Base-by-base conservation (phyloP, 2,888 invertebrate species). In the Apamea sordens region DNA sequence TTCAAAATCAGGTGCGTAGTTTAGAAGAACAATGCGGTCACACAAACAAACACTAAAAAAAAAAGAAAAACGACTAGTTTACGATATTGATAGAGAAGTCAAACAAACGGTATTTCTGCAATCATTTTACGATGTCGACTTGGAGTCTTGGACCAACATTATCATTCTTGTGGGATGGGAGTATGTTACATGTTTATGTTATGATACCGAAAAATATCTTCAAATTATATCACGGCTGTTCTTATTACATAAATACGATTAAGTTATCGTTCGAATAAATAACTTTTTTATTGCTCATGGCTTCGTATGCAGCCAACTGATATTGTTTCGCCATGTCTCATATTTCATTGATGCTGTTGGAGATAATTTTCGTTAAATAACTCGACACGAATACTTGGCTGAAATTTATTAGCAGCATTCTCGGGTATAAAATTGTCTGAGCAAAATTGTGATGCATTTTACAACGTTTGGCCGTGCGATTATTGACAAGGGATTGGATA, bases 351-450 rank as follows among this genome's bases (percentile, higher is more conserved):
- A 77, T 79, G 80, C 72, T 76, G 76, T 59, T 64, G 74, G 65
- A 85, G 80, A 87, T 87, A 83, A 77, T 79, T 89, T 84, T 78
- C 78, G 70, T 76, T 85, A 77, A 74, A 80, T 78, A 65, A 83
- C 68, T 76, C 80, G 81, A 80, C 80, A 80, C 78, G 74, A 82
- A 87, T 81, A 84, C 86, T 85, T 82, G 82, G 78, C 78, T 76
- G 67, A 63, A 77, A 73, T 68, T 82, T 76, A 83, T 73, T 73
- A 56, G 47, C 63, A 65, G 53, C 73, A 77, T 76, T 77, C 63
- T 73, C 13, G 41, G 41, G 18, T 18, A 21, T 68, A 65, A 86
- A 86, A 70, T 76, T 75, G 53, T 77, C 53, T 61, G 73, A 63
- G 70, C 44, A 28, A 67, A 68, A 44, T 65, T 72, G 63, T 36